Conservation (phyloP, 2,888 invertebrate genomes). For the Sarcophaga caerulescens region DNA sequence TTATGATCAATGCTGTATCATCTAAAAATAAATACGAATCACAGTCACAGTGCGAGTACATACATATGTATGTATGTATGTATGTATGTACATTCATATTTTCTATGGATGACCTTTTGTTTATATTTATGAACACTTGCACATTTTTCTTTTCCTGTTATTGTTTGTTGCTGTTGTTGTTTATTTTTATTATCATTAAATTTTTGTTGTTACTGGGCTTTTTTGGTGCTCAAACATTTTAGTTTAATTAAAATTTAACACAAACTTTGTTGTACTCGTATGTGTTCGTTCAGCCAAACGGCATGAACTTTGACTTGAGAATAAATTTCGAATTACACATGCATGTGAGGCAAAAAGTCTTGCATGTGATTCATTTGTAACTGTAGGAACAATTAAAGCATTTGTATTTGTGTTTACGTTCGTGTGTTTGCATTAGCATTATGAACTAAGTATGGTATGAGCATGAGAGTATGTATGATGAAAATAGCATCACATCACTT, state of each 20-base stretch:
- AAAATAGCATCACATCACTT: slow-evolving; percentile 19
- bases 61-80: neutral
- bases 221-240: slow-evolving; percentile 48
- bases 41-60: neutral
- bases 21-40: no score
- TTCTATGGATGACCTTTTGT: slow-evolving; percentile 59
- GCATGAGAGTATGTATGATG: slow-evolving; percentile 20
- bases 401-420: neutral
- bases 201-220: slow-evolving; percentile 1
- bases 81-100: neutral
- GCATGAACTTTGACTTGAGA: slow-evolving; percentile 60
- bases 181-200: slow-evolving; percentile 23
- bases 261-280: slow-evolving; percentile 51
- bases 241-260: slow-evolving; percentile 65
- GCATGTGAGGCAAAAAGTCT: neutral
- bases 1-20: no score
- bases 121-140: slow-evolving; percentile 54
- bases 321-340: slow-evolving; percentile 30
- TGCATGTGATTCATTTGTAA: slow-evolving; percentile 22
- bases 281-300: slow-evolving; percentile 44
- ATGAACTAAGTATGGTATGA: neutral
- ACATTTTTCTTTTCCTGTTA: slow-evolving; percentile 38
- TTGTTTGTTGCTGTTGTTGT: slow-evolving; percentile 32
- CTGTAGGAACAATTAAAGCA: slow-evolving; percentile 1
- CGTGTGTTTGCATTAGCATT: neutral